Conservation (phyloP, 2,888 invertebrate genomes). For the Drosophila atripex region DNA sequence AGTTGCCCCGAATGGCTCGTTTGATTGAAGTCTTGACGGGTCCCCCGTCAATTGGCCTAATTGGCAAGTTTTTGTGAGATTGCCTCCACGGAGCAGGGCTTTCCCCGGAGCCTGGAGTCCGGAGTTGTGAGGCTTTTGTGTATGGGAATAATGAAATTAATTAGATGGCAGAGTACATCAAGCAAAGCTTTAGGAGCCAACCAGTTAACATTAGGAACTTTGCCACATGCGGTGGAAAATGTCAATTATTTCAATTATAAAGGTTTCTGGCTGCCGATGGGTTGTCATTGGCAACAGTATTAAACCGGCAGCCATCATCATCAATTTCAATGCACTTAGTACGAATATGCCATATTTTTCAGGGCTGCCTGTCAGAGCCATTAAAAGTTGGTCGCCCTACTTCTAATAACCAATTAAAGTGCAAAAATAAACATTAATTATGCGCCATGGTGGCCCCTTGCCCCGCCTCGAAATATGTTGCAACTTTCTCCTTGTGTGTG, state of each 20-base stretch:
- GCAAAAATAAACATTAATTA: slow-evolving; percentile 76
- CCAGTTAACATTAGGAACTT: slow-evolving; percentile 36
- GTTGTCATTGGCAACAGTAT: slow-evolving; percentile 22
- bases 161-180: slow-evolving; percentile 25
- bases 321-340: slow-evolving; percentile 41
- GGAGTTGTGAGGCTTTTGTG: slow-evolving; percentile 12
- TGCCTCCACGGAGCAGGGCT: slow-evolving; percentile 4
- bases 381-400: slow-evolving; percentile 62
- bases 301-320: slow-evolving; percentile 18
- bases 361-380: slow-evolving; percentile 40
- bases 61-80: slow-evolving; percentile 12
- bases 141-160: slow-evolving; percentile 37
- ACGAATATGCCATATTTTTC: slow-evolving; percentile 18
- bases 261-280: slow-evolving; percentile 14
- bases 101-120: not conserved
- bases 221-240: slow-evolving; percentile 44
- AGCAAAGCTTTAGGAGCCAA: slow-evolving; percentile 11
- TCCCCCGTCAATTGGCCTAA: slow-evolving; percentile 9
- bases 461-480: slow-evolving; percentile 26
- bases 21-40: slow-evolving; percentile 11
- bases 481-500: slow-evolving; percentile 28
- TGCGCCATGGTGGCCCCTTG: slow-evolving; percentile 18
- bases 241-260: slow-evolving; percentile 46
- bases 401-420: slow-evolving; percentile 75
- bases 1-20: slow-evolving; percentile 7